Base-by-base conservation (phyloP, 2,888 invertebrate genomes). In the Rotaria macrura region DNA sequence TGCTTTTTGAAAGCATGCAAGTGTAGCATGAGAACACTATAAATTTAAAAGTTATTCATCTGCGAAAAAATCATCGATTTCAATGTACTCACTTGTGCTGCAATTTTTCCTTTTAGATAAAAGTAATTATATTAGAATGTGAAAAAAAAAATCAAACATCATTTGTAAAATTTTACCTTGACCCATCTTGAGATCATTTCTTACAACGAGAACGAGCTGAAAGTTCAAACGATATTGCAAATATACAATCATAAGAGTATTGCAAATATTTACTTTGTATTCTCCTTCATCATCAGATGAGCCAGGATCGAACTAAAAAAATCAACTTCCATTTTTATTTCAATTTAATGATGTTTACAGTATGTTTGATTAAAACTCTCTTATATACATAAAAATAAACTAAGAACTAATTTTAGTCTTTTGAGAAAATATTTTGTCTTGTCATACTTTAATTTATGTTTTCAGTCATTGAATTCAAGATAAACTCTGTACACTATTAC, bases 171-270 rank as follows among this genome's bases (percentile, higher is more conserved):
- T 25, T 25, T 65, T 65, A 43, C 79, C 91, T 92, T 96, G 96
- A 25, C 95, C 94, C 97, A 97, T 97, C 90, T 95, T 95, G 7
- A 97, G 92, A 89, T 97, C 97, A 89, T 94, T 95, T 88, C 96
- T 92, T 10, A 96, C 94, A 5, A 95, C 94, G 87, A 97, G 91
- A 10, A 96, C 94, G 91, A 97, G 92, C 91, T 97, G n/a, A 95
- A 72, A 83, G 49, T 25, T 72, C 0, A 10, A 43, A 40, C 12
- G 5, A 23, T 43, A 43, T n/a, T 79, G 43, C 9, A 10, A 43
- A 74, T 9, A 12, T 38, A 38, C 2, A 25, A n/a, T 17, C 14
- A 49, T 17, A 14, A 14, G 3, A 17, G 17, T 10, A 40, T 23
- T 43, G 2, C 9, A 25, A 9, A 25, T 38, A 79, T n/a, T 43